phyloP scores from a whole-genome alignment of 2,888 invertebrate species.

The Sminthurides aquaticus region DNA sequence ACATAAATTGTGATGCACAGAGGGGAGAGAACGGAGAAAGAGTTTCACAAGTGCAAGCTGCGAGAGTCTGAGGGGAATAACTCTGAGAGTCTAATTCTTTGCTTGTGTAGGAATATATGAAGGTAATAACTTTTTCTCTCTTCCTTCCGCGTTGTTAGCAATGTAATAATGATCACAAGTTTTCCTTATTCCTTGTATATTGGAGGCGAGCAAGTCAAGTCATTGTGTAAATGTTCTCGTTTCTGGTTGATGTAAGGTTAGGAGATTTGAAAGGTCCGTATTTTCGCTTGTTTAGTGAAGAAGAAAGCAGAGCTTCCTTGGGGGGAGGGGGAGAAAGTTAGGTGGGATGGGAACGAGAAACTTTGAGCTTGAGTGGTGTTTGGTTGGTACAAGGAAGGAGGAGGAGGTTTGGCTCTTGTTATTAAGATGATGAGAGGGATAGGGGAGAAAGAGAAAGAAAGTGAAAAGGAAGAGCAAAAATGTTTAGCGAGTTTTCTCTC shows the following conservation, averaged over 20 bases:
- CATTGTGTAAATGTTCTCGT: neutral
- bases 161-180: conserved; percentile 13
- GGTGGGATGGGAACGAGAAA: no score
- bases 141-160: conserved; percentile 3
- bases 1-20: neutral
- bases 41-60: neutral
- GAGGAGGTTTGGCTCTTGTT: no score
- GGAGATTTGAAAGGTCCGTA: neutral
- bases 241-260: neutral
- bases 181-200: neutral
- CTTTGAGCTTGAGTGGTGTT: no score
- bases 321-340: no score
- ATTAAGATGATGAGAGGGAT: no score
- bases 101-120: neutral
- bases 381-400: no score
- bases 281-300: neutral
- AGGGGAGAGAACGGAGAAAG: neutral
- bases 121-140: neutral
- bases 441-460: no score
- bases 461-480: no score
- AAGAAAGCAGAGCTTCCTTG: no score
- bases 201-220: neutral
- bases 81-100: neutral
- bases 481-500: no score
- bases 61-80: neutral